Evolutionary conservation across 2,113 vertebrate genomes (phyloP).

Genomic region (Aegotheles bennettii): DNA sequence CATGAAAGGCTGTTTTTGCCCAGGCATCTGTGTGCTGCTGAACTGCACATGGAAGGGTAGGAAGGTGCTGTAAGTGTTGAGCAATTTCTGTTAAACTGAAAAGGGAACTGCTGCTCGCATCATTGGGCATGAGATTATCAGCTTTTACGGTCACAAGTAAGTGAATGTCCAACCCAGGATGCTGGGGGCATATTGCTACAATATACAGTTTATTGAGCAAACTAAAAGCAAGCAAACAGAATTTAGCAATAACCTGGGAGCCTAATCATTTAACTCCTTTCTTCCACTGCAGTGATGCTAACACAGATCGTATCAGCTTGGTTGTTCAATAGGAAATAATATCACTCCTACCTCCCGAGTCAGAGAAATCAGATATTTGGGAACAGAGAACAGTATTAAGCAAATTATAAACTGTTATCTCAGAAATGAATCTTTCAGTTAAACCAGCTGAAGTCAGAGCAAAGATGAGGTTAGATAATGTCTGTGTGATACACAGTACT

Average conservation of each 20-base stretch:
- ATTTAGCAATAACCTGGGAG: neutral
- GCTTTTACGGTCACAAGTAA: neutral
- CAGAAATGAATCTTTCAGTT: neutral
- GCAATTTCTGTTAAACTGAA: neutral
- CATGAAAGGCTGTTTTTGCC: neutral
- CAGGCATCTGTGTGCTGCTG: neutral
- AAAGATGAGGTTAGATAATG: neutral
- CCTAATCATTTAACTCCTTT: neutral
- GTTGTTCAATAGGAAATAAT: neutral
- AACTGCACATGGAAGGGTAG: rapidly evolving
- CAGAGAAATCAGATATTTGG: neutral
- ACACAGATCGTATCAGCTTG: neutral
- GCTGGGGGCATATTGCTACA: neutral
- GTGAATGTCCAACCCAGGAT: neutral
- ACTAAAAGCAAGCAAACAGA: neutral
- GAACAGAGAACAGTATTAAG: neutral
- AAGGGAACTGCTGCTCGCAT: slow-evolving; percentile 2
- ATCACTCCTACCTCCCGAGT: neutral
- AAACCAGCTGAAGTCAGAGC: neutral
- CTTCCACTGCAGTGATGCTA: neutral
- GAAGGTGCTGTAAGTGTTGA: neutral
- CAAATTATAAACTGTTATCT: neutral
- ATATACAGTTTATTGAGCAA: slow-evolving; percentile 1
- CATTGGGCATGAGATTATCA: neutral
- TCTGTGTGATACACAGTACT: neutral